A percentile compares a stretch with the other conserved stretches of the same genome.
Evolutionary conservation across 2,888 invertebrate species (phyloP).

Genomic region (Conops quadrifasciatus): DNA sequence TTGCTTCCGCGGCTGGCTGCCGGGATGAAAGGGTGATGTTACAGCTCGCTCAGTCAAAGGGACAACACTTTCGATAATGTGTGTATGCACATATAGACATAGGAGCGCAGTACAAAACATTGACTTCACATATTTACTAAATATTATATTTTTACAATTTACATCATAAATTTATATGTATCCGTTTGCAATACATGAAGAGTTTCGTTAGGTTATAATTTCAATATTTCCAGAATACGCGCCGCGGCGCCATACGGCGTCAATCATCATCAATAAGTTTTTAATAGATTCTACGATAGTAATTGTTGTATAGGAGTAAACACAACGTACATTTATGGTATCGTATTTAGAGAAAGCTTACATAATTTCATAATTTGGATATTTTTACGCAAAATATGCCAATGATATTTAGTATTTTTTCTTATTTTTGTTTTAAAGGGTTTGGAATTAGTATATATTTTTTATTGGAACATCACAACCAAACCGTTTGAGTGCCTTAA

Average conservation of each 20-base stretch:
- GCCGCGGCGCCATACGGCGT: too few species aligned
- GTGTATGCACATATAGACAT: neutral
- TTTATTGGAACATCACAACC: constrained; percentile 40
- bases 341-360: too few species aligned
- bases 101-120: constrained; percentile 13
- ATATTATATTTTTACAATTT: constrained; percentile 16
- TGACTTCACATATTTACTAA: neutral
- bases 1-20: constrained; percentile 20
- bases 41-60: constrained; percentile 3
- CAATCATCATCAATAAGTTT: too few species aligned
- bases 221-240: too few species aligned
- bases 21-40: neutral
- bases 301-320: too few species aligned
- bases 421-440: constrained; percentile 17
- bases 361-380: too few species aligned
- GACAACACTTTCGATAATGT: neutral
- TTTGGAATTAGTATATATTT: constrained; percentile 32
- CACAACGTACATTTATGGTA: too few species aligned
- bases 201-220: too few species aligned
- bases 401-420: neutral
- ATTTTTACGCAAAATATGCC: too few species aligned
- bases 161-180: constrained; percentile 9
- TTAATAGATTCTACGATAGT: too few species aligned
- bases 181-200: neutral
- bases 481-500: constrained; percentile 33